Base-by-base conservation (phyloP, 2,113 vertebrate genomes). In the Polypterus senegalus region DNA sequence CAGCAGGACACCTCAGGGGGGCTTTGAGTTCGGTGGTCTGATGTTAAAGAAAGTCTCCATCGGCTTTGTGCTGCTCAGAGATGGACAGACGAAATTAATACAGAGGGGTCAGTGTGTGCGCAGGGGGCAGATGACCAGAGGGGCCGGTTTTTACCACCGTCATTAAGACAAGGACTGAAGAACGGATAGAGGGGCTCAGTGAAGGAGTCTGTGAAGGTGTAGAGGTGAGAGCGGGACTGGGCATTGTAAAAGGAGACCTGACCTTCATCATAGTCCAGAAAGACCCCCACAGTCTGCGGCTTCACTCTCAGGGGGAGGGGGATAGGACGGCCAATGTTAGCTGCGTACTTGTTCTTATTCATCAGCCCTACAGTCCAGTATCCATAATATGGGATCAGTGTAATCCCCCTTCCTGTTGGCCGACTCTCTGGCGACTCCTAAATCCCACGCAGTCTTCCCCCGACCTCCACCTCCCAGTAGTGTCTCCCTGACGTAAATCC, bases 81-180 rank as follows among this genome's bases (percentile, higher is more conserved):
- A n/a, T n/a, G n/a, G n/a, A n/a, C n/a, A n/a, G n/a, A n/a, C n/a
- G n/a, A n/a, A n/a, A n/a, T n/a, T n/a, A n/a, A n/a, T n/a, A n/a
- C n/a, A n/a, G n/a, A n/a, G n/a, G n/a, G n/a, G n/a, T n/a, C n/a
- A n/a, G n/a, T n/a, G n/a, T n/a, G n/a, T n/a, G n/a, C n/a, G n/a
- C n/a, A n/a, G n/a, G n/a, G n/a, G n/a, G n/a, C n/a, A n/a, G n/a
- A n/a, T n/a, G n/a, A n/a, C n/a, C n/a, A n/a, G n/a, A n/a, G n/a
- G n/a, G n/a, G n/a, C n/a, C n/a, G n/a, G n/a, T n/a, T n/a, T n/a
- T n/a, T n/a, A n/a, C n/a, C n/a, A n/a, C 27, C 27, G 27, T 74
- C 82, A 49, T 81, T 79, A 0, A 73, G 81, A 54, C 86, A 89
- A 59, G 86, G 86, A 68, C 87, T 88, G 61, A 91, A 87, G 65